These are phyloP conservation scores for Pristionchus arcanus DNA, from an alignment of 2,888 invertebrate genomes.

Conservation along the genomic window DNA sequence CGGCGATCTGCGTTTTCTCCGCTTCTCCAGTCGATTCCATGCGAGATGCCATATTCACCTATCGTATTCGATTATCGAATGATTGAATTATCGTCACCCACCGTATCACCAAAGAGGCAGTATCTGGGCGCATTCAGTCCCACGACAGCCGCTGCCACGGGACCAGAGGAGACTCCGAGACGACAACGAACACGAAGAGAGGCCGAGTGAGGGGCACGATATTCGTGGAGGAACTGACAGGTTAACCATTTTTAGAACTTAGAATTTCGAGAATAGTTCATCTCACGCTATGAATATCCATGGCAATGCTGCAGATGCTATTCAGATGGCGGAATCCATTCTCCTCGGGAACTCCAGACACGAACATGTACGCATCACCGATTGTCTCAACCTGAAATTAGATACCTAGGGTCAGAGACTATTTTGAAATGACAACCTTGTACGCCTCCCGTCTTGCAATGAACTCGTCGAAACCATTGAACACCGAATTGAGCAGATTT, in stretches of 20 bases:
- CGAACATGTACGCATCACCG: slow-evolving; percentile 78
- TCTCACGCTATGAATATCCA: slow-evolving; percentile 73
- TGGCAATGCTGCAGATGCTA: slow-evolving; percentile 72
- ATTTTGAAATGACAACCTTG: slow-evolving; percentile 60
- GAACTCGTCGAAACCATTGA: slow-evolving; percentile 76
- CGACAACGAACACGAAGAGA: slow-evolving; percentile 64
- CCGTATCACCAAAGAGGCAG: slow-evolving; percentile 78
- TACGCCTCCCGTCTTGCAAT: slow-evolving; percentile 72
- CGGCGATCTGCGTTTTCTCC: slow-evolving; percentile 75
- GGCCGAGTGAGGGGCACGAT: slow-evolving; percentile 71
- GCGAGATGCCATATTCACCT: slow-evolving; percentile 76
- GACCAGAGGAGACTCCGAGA: slow-evolving; percentile 75
- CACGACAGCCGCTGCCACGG: slow-evolving; percentile 78
- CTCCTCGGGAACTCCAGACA: slow-evolving; percentile 76
- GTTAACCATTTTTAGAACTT: no score
- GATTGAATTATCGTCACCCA: slow-evolving; percentile 9
- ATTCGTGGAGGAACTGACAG: slow-evolving; percentile 69
- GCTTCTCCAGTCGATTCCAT: slow-evolving; percentile 77
- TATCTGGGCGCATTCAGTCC: slow-evolving; percentile 78
- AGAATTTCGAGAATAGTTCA: slow-evolving; percentile 9
- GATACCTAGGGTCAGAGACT: background rate
- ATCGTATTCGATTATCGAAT: background rate
- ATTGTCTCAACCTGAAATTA: slow-evolving; percentile 74
- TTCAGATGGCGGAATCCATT: slow-evolving; percentile 74
- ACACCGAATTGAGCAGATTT: slow-evolving; percentile 74